A percentile compares a stretch with the other conserved stretches of the same genome.
These are phyloP conservation scores for Capromys pilorides DNA, from an alignment of 2,797 vertebrate species.

Conservation along the genomic window DNA sequence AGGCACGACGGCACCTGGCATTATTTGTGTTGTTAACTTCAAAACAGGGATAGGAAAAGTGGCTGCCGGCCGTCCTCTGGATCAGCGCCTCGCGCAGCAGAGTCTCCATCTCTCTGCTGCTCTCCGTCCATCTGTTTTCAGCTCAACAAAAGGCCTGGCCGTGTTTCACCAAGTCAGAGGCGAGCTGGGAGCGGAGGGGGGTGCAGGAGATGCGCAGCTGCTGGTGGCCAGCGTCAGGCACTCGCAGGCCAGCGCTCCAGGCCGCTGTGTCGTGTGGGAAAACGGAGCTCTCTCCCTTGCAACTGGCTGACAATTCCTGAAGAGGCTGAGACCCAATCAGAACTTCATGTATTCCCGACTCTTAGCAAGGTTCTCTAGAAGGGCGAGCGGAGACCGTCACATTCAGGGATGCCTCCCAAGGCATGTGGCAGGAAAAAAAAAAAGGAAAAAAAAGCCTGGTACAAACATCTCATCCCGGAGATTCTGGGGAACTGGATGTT, in stretches of 20 bases:
- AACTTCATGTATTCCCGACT: neutral
- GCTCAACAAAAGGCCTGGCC: neutral
- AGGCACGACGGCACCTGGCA: neutral
- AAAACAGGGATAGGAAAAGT: neutral
- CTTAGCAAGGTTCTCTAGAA: neutral
- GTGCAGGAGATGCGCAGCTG: neutral
- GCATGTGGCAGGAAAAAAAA: too few species aligned
- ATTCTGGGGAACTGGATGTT: neutral
- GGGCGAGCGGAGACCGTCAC: neutral
- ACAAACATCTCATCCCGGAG: neutral
- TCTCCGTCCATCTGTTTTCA: neutral
- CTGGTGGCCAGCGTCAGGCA: neutral
- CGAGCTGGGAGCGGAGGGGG: neutral
- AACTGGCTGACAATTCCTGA: neutral
- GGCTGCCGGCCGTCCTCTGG: neutral
- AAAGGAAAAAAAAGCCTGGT: neutral
- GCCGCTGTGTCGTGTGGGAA: neutral
- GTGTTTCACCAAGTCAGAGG: neutral
- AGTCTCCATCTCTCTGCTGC: neutral
- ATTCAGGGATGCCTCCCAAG: neutral
- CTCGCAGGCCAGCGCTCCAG: neutral
- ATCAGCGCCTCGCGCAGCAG: neutral
- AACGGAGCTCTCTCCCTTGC: neutral
- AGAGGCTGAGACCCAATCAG: neutral
- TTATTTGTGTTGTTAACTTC: neutral